Evolutionary conservation across 2,797 vertebrate genomes (phyloP), one percentile per base, ranked within the genome.

Genomic region (Spinibarbus caldwelli): DNA sequence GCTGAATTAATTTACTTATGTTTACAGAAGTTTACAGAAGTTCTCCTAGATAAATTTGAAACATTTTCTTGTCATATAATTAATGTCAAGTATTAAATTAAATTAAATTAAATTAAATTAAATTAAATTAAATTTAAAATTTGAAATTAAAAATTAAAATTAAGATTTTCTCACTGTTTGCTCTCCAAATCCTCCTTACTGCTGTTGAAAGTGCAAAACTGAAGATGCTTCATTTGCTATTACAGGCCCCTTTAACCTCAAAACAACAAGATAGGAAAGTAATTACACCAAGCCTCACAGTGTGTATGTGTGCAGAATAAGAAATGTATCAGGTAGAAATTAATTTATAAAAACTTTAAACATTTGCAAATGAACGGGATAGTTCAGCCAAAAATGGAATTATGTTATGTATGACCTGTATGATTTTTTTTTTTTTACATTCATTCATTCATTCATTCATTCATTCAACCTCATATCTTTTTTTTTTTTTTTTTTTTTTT

Each of bases 81-180:
- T 23, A 23, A 76, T 36, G 47, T 29, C 4, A 14, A 7, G 3
- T 10, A 64, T 73, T 10, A 21, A 49, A 47, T 10, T 9, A 31
- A 36, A 21, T 21, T 10, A 19, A 66, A 2, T 66, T 12, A 14
- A 3, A 21, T 2, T 9, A 19, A 36, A 38, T 45, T 5, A 17
- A 47, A 15, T 15, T 5, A 31, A 31, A 14, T 68, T 19, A 7
- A 6, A 43, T 41, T n/a, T n/a, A n/a, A n/a, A n/a, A n/a, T n/a
- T n/a, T n/a, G n/a, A n/a, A n/a, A n/a, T n/a, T n/a, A n/a, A n/a
- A n/a, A n/a, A n/a, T n/a, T n/a, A n/a, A n/a, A n/a, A n/a, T n/a
- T n/a, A n/a, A 78, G 67, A 62, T 83, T 67, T 78, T 62, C 54
- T 79, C 78, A 84, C 59, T 73, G 64, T 85, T 84, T 82, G 36